Evolutionary conservation across 2,797 vertebrate species (phyloP).

Genomic region (Todus mexicanus): DNA sequence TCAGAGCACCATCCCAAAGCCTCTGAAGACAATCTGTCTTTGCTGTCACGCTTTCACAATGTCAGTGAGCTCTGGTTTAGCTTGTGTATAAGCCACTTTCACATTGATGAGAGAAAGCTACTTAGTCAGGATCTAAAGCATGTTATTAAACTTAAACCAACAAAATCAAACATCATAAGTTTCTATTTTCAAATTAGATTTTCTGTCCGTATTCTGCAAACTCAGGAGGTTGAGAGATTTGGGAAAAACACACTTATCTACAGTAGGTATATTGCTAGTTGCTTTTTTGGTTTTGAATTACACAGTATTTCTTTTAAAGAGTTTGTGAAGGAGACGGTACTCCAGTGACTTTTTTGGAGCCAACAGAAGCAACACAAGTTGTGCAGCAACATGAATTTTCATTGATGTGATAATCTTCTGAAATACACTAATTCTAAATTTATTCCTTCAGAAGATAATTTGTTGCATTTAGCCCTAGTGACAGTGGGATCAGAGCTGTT

Average conservation of each 20-base stretch:
- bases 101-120: not conserved
- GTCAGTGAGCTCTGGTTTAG: not conserved
- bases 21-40: not conserved
- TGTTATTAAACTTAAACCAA: not conserved
- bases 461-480: not conserved
- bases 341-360: not conserved
- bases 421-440: not conserved
- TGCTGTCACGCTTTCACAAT: not conserved
- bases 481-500: not conserved
- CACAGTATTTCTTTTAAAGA: not conserved
- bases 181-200: not conserved
- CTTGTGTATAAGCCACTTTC: not conserved
- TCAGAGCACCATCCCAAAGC: not conserved
- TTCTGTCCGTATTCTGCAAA: not conserved
- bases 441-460: not conserved
- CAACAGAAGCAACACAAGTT: not conserved
- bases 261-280: not conserved
- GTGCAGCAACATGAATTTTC: not conserved
- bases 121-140: not conserved
- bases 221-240: not conserved
- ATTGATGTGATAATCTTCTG: not conserved
- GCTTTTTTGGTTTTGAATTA: not conserved
- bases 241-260: constrained; percentile 27
- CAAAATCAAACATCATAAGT: not conserved
- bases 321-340: not conserved